A percentile compares a stretch with the other conserved stretches of the same genome.
These are phyloP conservation scores for Ahaetulla prasina DNA, from an alignment of 2,113 vertebrate genomes.

Conservation along the genomic window DNA sequence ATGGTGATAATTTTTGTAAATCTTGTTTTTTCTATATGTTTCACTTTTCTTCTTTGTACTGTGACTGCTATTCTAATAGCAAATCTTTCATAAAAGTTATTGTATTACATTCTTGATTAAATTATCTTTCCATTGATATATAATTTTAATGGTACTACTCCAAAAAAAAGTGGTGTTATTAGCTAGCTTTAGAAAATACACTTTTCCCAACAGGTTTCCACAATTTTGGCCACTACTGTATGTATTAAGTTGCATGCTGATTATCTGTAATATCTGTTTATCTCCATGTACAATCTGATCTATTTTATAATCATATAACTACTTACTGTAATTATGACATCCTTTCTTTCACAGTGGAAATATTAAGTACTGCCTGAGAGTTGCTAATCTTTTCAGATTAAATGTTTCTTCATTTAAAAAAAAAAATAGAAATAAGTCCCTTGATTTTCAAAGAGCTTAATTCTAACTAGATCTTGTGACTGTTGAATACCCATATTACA, in stretches of 20 bases:
- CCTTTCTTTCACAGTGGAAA: neutral
- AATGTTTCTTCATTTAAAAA: neutral
- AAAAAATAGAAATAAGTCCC: neutral
- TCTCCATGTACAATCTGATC: neutral
- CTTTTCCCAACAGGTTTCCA: too few relatives aligned
- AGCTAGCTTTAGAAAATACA: too few relatives aligned
- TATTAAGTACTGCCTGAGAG: neutral
- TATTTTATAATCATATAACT: neutral
- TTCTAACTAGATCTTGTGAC: neutral
- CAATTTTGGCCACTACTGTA: neutral
- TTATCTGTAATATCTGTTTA: constrained; percentile 3
- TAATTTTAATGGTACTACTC: too few relatives aligned
- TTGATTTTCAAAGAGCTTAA: neutral
- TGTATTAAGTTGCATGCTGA: constrained; percentile 2
- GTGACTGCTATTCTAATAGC: too few relatives aligned
- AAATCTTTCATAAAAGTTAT: too few relatives aligned
- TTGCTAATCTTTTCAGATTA: neutral
- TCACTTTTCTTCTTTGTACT: too few relatives aligned
- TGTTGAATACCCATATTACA: neutral
- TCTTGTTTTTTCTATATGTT: too few relatives aligned
- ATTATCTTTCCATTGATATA: too few relatives aligned
- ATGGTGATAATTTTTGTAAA: too few relatives aligned
- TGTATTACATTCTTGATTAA: too few relatives aligned
- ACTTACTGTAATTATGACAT: constrained; percentile 19
- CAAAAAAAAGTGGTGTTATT: too few relatives aligned